Evolutionary conservation across 2,113 vertebrate genomes (phyloP).

Genomic region (Lucifuga dentata): DNA sequence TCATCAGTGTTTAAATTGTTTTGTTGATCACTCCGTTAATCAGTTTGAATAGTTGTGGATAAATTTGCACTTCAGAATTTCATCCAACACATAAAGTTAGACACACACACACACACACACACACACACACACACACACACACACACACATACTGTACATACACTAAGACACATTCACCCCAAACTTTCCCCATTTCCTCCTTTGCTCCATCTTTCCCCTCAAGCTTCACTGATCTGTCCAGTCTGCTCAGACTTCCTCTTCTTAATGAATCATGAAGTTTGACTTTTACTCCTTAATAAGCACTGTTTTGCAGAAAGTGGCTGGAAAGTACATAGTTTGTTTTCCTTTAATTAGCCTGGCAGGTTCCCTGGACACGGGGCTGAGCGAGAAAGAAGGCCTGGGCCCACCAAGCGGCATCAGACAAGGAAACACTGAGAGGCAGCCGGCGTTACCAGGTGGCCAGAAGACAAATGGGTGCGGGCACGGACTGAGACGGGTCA

Average conservation of each 20-base stretch:
- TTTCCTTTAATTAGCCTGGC: constrained; percentile 85
- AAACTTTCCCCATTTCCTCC: constrained; percentile 52
- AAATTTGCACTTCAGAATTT: neutral
- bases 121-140: constrained; percentile 13
- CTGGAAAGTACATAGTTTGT: constrained; percentile 81
- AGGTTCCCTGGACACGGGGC: constrained; percentile 62
- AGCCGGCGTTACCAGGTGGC: constrained; percentile 70
- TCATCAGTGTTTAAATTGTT: too few relatives aligned
- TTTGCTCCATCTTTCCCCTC: constrained; percentile 53
- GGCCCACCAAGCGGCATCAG: constrained; percentile 46
- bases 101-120: constrained; percentile 10
- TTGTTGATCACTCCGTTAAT: too few relatives aligned
- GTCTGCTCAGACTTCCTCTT: constrained; percentile 83
- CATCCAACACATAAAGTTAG: constrained; percentile 19
- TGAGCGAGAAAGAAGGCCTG: constrained; percentile 43
- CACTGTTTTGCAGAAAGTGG: constrained; percentile 76
- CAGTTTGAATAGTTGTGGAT: too few relatives aligned
- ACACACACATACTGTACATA: too few relatives aligned
- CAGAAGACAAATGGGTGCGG: constrained; percentile 60
- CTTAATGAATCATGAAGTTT: constrained; percentile 89
- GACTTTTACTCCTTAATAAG: constrained; percentile 84
- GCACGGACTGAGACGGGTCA: constrained; percentile 64
- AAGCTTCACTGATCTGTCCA: constrained; percentile 69
- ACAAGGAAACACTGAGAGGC: constrained; percentile 60
- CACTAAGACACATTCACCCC: too few relatives aligned